A percentile compares a stretch with the other conserved stretches of the same genome.
Evolutionary conservation across 1,140 invertebrate genomes (phyloP).

Genomic region (Tyrophagus putrescentiae): DNA sequence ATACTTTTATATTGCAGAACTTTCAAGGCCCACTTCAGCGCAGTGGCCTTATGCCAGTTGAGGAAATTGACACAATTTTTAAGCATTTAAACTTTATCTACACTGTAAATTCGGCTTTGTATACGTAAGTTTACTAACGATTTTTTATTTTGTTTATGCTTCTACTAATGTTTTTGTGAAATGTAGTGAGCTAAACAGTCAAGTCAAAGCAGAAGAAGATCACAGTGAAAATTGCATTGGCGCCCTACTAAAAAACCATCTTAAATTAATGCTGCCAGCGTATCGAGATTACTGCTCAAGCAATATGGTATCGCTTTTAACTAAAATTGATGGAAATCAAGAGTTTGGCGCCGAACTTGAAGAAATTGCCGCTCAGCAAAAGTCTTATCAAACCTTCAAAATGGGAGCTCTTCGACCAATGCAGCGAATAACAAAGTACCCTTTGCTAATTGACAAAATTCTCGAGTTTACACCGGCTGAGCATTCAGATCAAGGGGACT

Average conservation of each 20-base stretch:
- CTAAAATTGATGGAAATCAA: slow-evolving; percentile 35
- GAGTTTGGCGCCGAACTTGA: slow-evolving; percentile 36
- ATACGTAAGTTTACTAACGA: too few species aligned
- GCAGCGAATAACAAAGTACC: slow-evolving; percentile 73
- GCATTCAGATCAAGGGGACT: slow-evolving; percentile 51
- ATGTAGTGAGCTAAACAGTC: too few species aligned
- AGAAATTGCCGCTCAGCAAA: slow-evolving; percentile 59
- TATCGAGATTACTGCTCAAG: slow-evolving; percentile 51
- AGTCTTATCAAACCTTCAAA: slow-evolving; percentile 43
- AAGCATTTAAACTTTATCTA: too few species aligned
- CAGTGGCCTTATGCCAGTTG: too few species aligned
- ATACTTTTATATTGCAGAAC: too few species aligned
- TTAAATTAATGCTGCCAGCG: slow-evolving; percentile 60
- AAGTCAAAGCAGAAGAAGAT: too few species aligned
- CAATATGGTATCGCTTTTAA: slow-evolving; percentile 43
- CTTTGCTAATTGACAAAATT: slow-evolving; percentile 63
- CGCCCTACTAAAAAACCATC: slow-evolving; percentile 57
- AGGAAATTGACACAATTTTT: too few species aligned
- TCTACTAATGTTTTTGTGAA: too few species aligned
- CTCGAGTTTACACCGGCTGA: slow-evolving; percentile 48
- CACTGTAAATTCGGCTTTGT: too few species aligned
- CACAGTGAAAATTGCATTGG: too few species aligned
- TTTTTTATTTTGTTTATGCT: too few species aligned
- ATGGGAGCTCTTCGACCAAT: slow-evolving; percentile 56
- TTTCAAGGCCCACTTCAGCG: too few species aligned